Evolutionary conservation across 2,888 invertebrate genomes (phyloP), one percentile per base, ranked within the genome.

Genomic region (Athrips mouffetella): DNA sequence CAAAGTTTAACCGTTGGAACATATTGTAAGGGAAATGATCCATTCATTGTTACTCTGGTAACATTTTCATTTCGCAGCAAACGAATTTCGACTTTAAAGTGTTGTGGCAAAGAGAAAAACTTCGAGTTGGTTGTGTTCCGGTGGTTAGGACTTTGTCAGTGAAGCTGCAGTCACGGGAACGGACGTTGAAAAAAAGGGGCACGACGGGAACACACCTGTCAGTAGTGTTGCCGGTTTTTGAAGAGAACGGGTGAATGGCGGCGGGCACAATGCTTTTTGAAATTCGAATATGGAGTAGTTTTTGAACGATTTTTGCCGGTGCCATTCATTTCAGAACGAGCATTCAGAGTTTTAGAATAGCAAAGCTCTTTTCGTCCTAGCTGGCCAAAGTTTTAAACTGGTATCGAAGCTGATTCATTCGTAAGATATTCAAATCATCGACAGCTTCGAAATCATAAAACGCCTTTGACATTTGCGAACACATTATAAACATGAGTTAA

Each of bases 191-290:
- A 86, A 87, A 53, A 86, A 85, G 84, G 84, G 86, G 82, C 84
- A 82, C 83, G 83, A 75, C 80, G 79, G 84, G 85, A 85, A 86
- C 86, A 80, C 87, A 87, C 88, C 87, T 88, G 88, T 86, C 87
- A 82, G 78, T 76, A 72, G 80, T 80, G 84, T 85, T 86, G 84
- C 87, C 77, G 86, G 86, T 87, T 85, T 85, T 80, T 83, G 80
- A 84, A 79, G 82, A 78, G 80, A 77, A 70, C 82, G 73, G 75
- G 76, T 84, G 83, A 86, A 86, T 84, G 79, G 78, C 67, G 73
- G 74, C 21, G 37, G 76, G 70, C 59, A 21, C 37, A 37, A 37
- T 37, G 37, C 61, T 69, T 66, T 71, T 79, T 72, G 60, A 77
- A 74, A 76, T 78, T 74, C 54, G 64, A 62, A 63, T 67, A 68